Evolutionary conservation across 92 coral and sea anemone species (phyloP).

Genomic region (Muricea muricata): DNA sequence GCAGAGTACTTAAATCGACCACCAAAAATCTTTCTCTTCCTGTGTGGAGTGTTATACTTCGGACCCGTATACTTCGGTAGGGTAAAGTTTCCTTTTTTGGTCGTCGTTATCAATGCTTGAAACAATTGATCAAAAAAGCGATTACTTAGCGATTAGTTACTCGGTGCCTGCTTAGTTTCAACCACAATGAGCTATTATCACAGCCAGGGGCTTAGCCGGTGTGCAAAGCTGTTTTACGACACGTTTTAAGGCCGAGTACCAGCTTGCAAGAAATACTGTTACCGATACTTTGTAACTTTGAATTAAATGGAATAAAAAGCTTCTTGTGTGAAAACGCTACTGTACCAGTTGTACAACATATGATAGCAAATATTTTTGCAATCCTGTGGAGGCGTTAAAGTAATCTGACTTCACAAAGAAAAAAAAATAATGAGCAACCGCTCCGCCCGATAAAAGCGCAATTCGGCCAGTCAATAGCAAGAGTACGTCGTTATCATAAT

Average conservation of each 20-base stretch:
- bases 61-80: neutral
- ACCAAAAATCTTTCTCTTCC: neutral
- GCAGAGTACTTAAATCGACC: neutral
- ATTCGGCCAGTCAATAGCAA: neutral
- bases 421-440: neutral
- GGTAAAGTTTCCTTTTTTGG: neutral
- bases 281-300: too few species aligned
- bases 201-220: constrained; percentile 14
- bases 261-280: neutral
- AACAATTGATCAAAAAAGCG: constrained; percentile 29
- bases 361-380: neutral
- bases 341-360: neutral
- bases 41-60: neutral
- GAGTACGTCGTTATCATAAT: neutral
- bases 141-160: constrained; percentile 27
- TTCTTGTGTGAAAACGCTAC: neutral
- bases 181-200: constrained; percentile 32
- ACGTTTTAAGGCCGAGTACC: neutral
- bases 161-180: constrained; percentile 7
- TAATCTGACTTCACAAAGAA: neutral
- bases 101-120: neutral
- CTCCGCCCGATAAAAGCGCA: neutral
- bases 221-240: constrained; percentile 1
- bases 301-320: neutral
- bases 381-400: neutral